Conservation (phyloP, 2,113 vertebrate genomes). For the Megaceryle torquata region DNA sequence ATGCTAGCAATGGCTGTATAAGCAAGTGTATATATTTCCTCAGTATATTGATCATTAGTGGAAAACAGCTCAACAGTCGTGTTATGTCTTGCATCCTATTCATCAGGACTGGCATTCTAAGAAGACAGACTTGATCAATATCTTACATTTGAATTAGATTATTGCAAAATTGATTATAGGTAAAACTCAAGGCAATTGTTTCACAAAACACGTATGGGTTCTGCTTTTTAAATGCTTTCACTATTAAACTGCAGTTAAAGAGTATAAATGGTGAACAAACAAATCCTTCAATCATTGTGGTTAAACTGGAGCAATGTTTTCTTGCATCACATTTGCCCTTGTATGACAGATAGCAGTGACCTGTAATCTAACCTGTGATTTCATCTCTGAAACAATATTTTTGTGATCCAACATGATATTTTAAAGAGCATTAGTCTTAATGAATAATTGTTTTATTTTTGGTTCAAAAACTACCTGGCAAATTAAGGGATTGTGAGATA, state of each 20-base stretch:
- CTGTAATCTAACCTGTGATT: neutral
- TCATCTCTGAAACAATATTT: neutral
- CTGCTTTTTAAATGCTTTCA: neutral
- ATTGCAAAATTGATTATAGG: conserved; percentile 24
- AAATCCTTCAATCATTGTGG: neutral
- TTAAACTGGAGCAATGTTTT: neutral
- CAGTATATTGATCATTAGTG: neutral
- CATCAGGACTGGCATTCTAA: conserved; percentile 19
- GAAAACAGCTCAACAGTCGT: neutral
- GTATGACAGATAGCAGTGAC: neutral
- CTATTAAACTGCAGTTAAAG: neutral
- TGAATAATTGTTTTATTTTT: neutral
- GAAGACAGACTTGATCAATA: conserved; percentile 8
- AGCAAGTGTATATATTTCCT: neutral
- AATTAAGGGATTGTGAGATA: neutral
- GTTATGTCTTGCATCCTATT: neutral
- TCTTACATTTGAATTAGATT: neutral
- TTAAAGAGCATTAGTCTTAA: neutral
- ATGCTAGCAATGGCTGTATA: neutral
- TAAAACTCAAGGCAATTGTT: neutral
- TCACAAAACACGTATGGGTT: neutral
- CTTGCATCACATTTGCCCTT: neutral
- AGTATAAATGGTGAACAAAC: neutral
- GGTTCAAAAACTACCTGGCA: neutral
- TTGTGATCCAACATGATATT: neutral